Base-by-base conservation (phyloP, 2,797 vertebrate species). In the Pelochelys cantorii region DNA sequence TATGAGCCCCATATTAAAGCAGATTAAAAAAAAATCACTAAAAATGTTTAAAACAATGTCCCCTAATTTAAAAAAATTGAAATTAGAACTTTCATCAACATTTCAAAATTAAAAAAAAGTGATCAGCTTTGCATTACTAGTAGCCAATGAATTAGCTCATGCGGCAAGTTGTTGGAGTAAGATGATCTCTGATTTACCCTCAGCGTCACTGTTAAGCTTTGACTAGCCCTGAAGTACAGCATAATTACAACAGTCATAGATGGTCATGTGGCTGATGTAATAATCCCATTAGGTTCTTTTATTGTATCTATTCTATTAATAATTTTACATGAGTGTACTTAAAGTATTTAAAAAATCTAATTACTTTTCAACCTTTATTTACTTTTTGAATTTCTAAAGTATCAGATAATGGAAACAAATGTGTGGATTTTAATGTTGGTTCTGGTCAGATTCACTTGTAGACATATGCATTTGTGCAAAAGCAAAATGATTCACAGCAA, bases 211-310 rank as follows among this genome's bases (percentile, higher is more conserved):
- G 3, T 48, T 75, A 75, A 75, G 22, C 34, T 75, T 14, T 75
- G 13, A 48, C 12, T 37, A 22, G 68, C 68, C 5, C 37, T 42
- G 22, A 42, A 74, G 12, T 75, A 12, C 34, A 74, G 11, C 23
- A 7, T 37, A 20, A 68, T 74, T 42, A 75, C 65, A 93, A 94
- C 68, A 95, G 54, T 83, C 23, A 4, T 0, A 85, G 15, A 5
- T 54, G 68, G 92, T 95, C 90, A 87, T 48, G 42, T 90, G 60
- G 17, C 81, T 68, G 88, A 37, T 42, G 34, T 12, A 60, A 48
- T 5, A 56, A 86, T 77, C 27, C 86, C 91, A 91, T n/a, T 87
- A 93, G 15, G 42, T 48, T 48, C 42, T 48, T 48, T 48, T 48
- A 48, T 48, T 48, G 42, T 48, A 48, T 48, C 8, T 0, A 87